Base-by-base conservation (phyloP, 1,140 invertebrate species). In the Lepidurus couesii region DNA sequence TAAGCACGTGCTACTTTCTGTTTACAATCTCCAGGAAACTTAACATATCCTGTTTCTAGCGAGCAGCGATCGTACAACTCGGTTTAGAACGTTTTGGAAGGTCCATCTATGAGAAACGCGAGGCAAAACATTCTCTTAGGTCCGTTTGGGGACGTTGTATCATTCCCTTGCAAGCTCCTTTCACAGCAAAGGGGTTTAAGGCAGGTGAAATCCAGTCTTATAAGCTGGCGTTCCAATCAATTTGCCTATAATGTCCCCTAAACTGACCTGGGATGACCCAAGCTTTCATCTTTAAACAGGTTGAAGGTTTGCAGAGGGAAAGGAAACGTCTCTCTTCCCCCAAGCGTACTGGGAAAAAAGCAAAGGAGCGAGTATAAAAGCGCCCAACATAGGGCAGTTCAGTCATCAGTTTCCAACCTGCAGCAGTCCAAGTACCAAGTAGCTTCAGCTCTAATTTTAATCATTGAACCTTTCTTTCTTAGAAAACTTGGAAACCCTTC, bases 401-500 rank as follows among this genome's bases (percentile, higher is more conserved):
- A 65, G 53, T 65, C 53, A 65, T 65, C 53, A 65, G 53, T 65
- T 65, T 65, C 53, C 53, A 65, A 65, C 53, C 53, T 65, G 53
- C 53, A 65, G 53, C 13, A 65, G 53, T 7, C 16, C 16, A 65
- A 65, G 16, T 21, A 65, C 53, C 53, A 65, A 65, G 53, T 65
- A 65, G 53, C n/a, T 7, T 21, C 8, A 65, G 53, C 21, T 65
- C 53, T 65, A 13, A 65, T 65, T 65, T 65, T n/a, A n/a, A 65
- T 65, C 8, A 65, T 21, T 65, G 53, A 9, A 65, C 21, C 6
- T 65, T 21, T 65, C 13, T 47, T 65, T 65, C 53, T 65, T 16
- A 65, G 53, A 65, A 65, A 21, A 21, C 13, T 65, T 65, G 21
- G 9, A 65, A 21, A 13, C 53, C 53, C 53, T 65, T 65, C 16